Base-by-base conservation (phyloP, 2,113 vertebrate genomes). In the Cairina moschata region DNA sequence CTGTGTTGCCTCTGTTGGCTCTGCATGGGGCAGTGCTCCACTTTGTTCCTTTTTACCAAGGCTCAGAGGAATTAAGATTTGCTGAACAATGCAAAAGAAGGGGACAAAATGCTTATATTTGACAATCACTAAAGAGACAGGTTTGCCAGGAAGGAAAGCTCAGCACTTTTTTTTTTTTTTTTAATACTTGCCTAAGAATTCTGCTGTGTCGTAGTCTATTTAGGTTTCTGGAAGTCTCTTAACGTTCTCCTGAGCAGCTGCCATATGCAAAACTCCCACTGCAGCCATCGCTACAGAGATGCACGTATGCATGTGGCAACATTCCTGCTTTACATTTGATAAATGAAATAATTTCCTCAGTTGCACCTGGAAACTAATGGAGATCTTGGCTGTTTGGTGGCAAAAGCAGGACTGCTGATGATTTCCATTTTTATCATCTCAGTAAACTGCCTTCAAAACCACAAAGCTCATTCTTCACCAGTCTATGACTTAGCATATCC, bases 281-380 rank as follows among this genome's bases (percentile, higher is more conserved):
- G n/a, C n/a, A 87, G n/a, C 22, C 5, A 0, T 52, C 0, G 0
- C 50, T 69, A 50, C 55, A 62, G 48, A 86, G 8, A 71, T 13
- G 18, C 25, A 16, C 3, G 3, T 5, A 31, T 4, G 28, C 2
- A 2, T 11, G 16, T 2, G 1, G 34, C 56, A 83, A 69, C 8
- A 10, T 13, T 17, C 36, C 11, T 9, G 36, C 25, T 48, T 42
- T 21, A 59, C 40, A 42, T 66, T 22, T 46, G 34, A 50, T 55
- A 71, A 69, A 83, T 7, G 0, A 79, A 71, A 3, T 7, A 6
- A 46, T 75, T 85, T 74, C 29, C 50, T 55, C 55, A 40, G 36
- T 44, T 31, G 54, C 38, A 69, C 6, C 48, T 62, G 28, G 46
- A 82, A 83, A 86, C 75, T 18, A 62, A 25, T 8, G 8, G 69